Evolutionary conservation across 2,113 vertebrate species (phyloP).

Genomic region (Tautogolabrus adspersus): DNA sequence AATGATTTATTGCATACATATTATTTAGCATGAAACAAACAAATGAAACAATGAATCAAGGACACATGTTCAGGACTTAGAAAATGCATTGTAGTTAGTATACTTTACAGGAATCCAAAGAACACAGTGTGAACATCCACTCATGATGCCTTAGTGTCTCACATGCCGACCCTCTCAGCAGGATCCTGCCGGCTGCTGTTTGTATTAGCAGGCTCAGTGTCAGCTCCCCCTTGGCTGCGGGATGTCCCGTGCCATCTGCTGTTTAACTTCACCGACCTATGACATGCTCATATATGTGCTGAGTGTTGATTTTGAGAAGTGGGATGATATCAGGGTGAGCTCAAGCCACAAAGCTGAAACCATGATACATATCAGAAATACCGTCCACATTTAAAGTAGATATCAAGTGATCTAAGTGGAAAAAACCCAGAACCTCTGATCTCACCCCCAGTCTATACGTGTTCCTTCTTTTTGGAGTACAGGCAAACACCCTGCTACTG

Average conservation of each 20-base stretch:
- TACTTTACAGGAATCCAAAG: not conserved
- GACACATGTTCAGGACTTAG: not conserved
- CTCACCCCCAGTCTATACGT: not conserved
- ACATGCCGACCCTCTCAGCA: conserved; percentile 7
- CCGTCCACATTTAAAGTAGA: not conserved
- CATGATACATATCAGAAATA: not conserved
- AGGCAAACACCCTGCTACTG: no score
- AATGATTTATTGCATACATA: no score
- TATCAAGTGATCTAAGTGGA: not conserved
- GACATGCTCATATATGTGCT: not conserved
- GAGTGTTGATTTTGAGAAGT: not conserved
- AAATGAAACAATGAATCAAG: not conserved
- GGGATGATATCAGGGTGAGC: conserved; percentile 13
- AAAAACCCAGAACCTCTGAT: not conserved
- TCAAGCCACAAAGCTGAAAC: not conserved
- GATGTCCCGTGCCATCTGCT: conserved; percentile 32
- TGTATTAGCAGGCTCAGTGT: not conserved
- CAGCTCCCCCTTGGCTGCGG: not conserved
- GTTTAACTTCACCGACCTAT: conserved; percentile 20
- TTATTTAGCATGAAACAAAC: no score
- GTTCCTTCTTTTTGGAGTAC: no score
- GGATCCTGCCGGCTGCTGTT: conserved; percentile 4
- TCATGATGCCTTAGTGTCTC: not conserved
- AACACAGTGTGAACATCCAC: conserved; percentile 12
- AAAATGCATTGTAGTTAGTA: not conserved